Base-by-base conservation (phyloP, 2,113 vertebrate species). In the Neogale vison region DNA sequence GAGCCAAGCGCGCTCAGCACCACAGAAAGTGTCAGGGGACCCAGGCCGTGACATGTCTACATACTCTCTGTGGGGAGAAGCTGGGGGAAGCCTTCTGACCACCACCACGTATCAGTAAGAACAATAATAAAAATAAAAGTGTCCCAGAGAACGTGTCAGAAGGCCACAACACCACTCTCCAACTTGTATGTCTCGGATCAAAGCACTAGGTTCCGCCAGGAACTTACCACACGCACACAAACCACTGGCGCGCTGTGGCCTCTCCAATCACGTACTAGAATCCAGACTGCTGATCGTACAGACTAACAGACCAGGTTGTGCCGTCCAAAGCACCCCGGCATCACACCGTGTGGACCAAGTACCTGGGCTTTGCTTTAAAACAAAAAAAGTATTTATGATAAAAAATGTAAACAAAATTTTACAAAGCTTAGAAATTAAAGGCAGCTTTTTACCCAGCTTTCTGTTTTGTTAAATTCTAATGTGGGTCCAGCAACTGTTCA, bases 391-490 rank as follows among this genome's bases (percentile, higher is more conserved):
- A 96, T 82, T 93, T 79, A 93, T 47, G 52, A 95, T 81, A 86
- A 96, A 96, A 61, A 61, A 89, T 89, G 67, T 93, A 96, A 96
- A 96, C 83, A 95, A 84, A 92, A 90, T 92, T 77, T 71, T 96
- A 98, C 87, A 98, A 98, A 97, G 95, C 76, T 97, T 94, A 98
- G 88, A 98, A 96, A 96, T 79, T 95, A 83, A 98, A 98, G 98
- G 98, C 98, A 99, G 98, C 96, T 96, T 98, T 98, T 98, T 96
- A 98, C 82, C 26, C 21, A 92, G 93, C 97, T 95, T 97, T 90
- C 96, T 95, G 90, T 97, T 97, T 97, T 97, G 96, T 97, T 97
- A 93, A 95, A 92, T 95, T 98, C 77, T 96, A 97, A 97, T 71
- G 92, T 18, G 63, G 97, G 95, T 96, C 94, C 42, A 80, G 95